phyloP scores from a whole-genome alignment of 2,888 invertebrate species.

The Acleris holmiana region DNA sequence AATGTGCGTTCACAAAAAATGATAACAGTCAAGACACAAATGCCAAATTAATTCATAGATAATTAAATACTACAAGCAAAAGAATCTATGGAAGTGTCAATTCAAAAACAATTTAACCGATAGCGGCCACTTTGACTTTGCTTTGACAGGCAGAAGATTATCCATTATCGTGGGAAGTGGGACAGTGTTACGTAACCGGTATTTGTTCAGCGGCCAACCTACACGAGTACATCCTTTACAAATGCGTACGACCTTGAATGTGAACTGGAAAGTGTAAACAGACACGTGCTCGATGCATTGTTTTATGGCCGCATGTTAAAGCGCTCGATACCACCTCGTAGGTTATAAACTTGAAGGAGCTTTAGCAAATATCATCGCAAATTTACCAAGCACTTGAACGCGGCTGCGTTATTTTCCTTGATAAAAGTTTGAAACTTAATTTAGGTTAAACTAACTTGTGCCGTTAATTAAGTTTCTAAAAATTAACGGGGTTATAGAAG shows the following conservation, averaged over 20 bases:
- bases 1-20: too few species aligned
- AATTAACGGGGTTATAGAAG: too few species aligned
- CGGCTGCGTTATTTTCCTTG: too few species aligned
- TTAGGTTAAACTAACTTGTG: too few species aligned
- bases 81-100: not conserved
- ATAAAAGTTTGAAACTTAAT: too few species aligned
- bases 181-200: conserved; percentile 80
- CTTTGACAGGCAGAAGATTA: conserved; percentile 65
- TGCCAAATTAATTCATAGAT: too few species aligned
- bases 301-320: conserved; percentile 75
- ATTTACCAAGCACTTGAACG: conserved; percentile 1
- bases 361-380: conserved; percentile 26
- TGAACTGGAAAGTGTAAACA: conserved; percentile 83
- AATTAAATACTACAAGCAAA: too few species aligned
- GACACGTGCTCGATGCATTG: conserved; percentile 83
- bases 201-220: conserved; percentile 79
- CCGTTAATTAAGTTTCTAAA: too few species aligned
- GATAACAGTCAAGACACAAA: too few species aligned
- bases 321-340: conserved; percentile 60
- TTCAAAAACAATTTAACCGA: conserved; percentile 55
- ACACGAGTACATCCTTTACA: conserved; percentile 82
- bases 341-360: conserved; percentile 43
- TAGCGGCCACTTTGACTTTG: conserved; percentile 64
- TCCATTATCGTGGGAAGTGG: conserved; percentile 78
- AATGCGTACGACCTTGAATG: conserved; percentile 83